Evolutionary conservation across 2,113 vertebrate genomes (phyloP).

Genomic region (Calonectris borealis): DNA sequence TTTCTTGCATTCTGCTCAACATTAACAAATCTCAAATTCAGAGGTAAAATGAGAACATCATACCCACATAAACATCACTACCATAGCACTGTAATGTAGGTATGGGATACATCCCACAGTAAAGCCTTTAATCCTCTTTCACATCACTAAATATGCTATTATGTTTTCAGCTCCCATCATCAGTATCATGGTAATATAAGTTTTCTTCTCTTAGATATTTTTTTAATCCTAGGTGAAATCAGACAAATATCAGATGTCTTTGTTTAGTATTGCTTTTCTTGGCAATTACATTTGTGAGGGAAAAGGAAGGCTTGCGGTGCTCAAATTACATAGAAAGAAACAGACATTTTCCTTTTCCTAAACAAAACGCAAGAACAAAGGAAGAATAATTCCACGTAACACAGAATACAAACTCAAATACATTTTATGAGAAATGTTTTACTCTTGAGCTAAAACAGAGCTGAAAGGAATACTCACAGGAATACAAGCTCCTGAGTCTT

Average conservation of each 20-base stretch:
- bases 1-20: background rate
- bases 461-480: slow-evolving; percentile 79
- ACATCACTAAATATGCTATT: background rate
- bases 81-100: background rate
- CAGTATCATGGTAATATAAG: background rate
- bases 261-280: background rate
- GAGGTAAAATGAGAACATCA: background rate
- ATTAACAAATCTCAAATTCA: background rate
- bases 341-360: background rate
- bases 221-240: background rate
- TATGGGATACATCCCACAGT: background rate
- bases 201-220: background rate
- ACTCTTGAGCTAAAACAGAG: background rate
- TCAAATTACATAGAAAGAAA: background rate
- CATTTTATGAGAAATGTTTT: background rate
- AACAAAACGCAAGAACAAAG: background rate
- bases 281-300: background rate
- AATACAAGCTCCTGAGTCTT: slow-evolving; percentile 93
- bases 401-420: background rate
- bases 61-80: background rate
- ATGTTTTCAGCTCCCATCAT: background rate
- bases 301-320: background rate
- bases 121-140: background rate
- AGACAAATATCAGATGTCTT: background rate
- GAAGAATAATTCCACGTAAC: background rate